Evolutionary conservation across 2,113 vertebrate genomes (phyloP).

Genomic region (Passer montanus): DNA sequence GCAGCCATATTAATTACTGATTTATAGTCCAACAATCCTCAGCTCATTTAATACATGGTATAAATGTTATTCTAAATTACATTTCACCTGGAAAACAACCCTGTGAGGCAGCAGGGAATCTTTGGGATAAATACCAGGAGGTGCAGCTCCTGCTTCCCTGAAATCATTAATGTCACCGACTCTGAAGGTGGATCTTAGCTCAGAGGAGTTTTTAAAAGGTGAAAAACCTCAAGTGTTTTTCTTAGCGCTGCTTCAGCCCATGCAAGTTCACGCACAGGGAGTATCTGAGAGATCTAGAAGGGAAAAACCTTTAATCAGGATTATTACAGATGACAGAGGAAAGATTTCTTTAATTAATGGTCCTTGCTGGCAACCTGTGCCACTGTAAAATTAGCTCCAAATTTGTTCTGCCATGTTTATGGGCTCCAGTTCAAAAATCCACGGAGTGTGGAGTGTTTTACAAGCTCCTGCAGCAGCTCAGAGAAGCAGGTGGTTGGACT

Average conservation of each 20-base stretch:
- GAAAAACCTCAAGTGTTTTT: conserved; percentile 26
- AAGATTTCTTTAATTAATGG: conserved; percentile 78
- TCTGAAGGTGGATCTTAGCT: conserved; percentile 5
- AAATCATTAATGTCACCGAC: background rate
- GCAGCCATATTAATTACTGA: background rate
- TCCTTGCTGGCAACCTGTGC: conserved; percentile 75
- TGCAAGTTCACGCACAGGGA: conserved; percentile 13
- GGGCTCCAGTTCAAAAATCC: conserved; percentile 74
- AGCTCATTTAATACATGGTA: background rate
- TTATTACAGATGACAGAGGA: conserved; percentile 66
- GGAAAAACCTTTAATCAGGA: conserved; percentile 64
- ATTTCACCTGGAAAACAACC: conserved; percentile 57
- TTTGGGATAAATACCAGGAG: background rate
- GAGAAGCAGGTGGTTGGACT: conserved; percentile 73
- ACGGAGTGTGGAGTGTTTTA: conserved; percentile 73
- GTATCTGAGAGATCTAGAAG: conserved; percentile 65
- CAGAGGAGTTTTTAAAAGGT: background rate
- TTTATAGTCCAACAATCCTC: background rate
- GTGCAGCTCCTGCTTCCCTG: background rate
- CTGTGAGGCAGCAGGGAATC: background rate
- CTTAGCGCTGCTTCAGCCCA: conserved; percentile 50
- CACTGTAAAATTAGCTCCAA: conserved; percentile 74
- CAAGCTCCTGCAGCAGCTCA: conserved; percentile 73
- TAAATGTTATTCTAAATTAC: conserved; percentile 56
- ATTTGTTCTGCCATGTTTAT: conserved; percentile 75